Conservation (phyloP, 2,113 vertebrate genomes). For the Sceloporus undulatus region DNA sequence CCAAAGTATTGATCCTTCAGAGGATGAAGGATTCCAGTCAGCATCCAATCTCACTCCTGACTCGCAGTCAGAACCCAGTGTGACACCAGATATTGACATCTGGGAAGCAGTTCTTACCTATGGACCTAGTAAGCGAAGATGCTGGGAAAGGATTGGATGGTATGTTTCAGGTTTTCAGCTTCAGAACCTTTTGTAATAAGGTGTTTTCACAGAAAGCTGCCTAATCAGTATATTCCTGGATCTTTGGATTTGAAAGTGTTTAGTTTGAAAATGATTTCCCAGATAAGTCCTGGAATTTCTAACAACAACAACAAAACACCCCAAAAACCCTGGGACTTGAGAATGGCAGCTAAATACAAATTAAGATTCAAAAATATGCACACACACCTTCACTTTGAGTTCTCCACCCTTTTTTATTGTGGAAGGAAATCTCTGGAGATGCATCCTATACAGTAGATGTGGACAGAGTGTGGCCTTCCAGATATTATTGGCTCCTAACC, state of each 20-base stretch:
- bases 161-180: constrained; percentile 69
- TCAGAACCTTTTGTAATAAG: constrained; percentile 15
- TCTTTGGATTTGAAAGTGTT: constrained; percentile 26
- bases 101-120: constrained; percentile 92
- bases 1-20: constrained; percentile 90
- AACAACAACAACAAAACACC: not conserved
- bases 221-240: not conserved
- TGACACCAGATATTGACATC: constrained; percentile 88
- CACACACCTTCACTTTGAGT: not conserved
- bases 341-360: not conserved
- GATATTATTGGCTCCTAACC: too few species aligned
- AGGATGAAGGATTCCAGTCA: constrained; percentile 98
- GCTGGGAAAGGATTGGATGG: constrained; percentile 97
- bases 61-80: constrained; percentile 91
- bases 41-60: constrained; percentile 97
- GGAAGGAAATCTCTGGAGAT: not conserved
- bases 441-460: too few species aligned
- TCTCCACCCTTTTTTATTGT: not conserved
- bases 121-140: constrained; percentile 87
- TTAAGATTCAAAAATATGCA: not conserved
- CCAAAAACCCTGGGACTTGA: not conserved
- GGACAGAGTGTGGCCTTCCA: too few species aligned
- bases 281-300: not conserved
- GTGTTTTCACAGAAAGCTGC: not conserved
- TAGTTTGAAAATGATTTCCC: not conserved